Evolutionary conservation across 2,888 invertebrate genomes (phyloP), one percentile per base, ranked within the genome.

Genomic region (Empis livida): DNA sequence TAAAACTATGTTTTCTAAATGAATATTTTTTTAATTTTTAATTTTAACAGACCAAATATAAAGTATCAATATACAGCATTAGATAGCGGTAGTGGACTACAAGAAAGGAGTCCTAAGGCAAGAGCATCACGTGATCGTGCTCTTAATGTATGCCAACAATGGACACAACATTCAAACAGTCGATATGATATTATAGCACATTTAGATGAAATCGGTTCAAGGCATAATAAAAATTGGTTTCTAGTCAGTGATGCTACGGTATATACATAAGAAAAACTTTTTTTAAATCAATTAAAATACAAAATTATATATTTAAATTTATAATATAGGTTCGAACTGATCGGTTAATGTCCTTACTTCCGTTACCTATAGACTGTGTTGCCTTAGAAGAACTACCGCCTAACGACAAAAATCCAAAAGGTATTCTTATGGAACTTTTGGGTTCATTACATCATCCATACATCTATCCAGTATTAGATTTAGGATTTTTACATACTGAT

Each of bases 141-240:
- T 27, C 75, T 80, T 59, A 74, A 77, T 57, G 78, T 79, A 46
- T 84, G 82, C 56, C 73, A 75, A 57, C 68, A 70, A 51, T 70
- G 70, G 70, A 61, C 65, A 47, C 68, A 71, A 55, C 76, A 75
- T 40, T 72, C 77, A 52, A 77, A 75, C 55, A 75, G 78, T 46
- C 75, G 91, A 56, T 93, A 91, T 64, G 81, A 80, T 57, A 75
- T 89, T 55, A 76, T 86, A 56, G 80, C 84, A 45, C 86, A 89
- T 60, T 73, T 93, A 53, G 81, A 82, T 59, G 79, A 83, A 54
- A 83, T 93, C 53, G 93, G 92, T 10, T 87, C 85, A 38, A 76
- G 93, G 46, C 74, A 83, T 45, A 85, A 85, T 67, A 92, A 92
- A 66, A 82, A 90, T 65, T 94, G 93, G 93, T 93, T 92, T 66